A percentile compares a stretch with the other conserved stretches of the same genome.
phyloP scores from a whole-genome alignment of 2,113 vertebrate genomes.

The Naja naja region DNA sequence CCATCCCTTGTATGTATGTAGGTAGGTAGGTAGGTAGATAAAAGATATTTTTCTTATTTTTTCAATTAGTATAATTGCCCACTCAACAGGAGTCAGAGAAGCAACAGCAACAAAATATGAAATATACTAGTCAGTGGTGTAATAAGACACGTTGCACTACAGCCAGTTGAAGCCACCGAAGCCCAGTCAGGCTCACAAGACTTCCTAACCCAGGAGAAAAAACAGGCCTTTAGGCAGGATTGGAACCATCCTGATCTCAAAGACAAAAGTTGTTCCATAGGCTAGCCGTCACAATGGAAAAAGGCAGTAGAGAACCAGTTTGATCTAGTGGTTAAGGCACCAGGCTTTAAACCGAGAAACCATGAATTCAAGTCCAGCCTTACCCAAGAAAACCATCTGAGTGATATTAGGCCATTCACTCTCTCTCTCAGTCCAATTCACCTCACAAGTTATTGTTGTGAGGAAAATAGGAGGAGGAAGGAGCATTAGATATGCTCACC shows the following conservation, averaged over 20 bases:
- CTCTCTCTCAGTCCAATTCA: neutral
- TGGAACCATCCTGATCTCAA: neutral
- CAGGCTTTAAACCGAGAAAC: neutral
- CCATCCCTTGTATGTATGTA: too few relatives aligned
- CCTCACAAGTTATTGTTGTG: neutral
- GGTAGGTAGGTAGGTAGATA: too few relatives aligned
- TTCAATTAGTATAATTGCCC: neutral
- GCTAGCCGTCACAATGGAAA: neutral
- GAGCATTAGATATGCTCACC: neutral
- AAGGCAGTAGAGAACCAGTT: neutral
- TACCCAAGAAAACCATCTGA: neutral
- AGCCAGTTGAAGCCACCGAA: neutral
- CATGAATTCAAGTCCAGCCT: neutral
- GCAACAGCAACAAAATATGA: neutral
- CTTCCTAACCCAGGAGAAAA: neutral
- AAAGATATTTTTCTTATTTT: neutral
- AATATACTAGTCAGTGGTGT: neutral
- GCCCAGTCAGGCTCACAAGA: neutral
- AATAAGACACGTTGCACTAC: neutral
- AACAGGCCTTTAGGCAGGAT: neutral
- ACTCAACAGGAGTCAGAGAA: neutral
- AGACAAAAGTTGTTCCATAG: neutral
- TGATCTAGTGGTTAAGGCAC: neutral
- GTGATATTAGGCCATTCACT: neutral
- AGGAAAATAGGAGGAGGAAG: neutral